Base-by-base conservation (phyloP, 2,888 invertebrate species). In the Actias luna region DNA sequence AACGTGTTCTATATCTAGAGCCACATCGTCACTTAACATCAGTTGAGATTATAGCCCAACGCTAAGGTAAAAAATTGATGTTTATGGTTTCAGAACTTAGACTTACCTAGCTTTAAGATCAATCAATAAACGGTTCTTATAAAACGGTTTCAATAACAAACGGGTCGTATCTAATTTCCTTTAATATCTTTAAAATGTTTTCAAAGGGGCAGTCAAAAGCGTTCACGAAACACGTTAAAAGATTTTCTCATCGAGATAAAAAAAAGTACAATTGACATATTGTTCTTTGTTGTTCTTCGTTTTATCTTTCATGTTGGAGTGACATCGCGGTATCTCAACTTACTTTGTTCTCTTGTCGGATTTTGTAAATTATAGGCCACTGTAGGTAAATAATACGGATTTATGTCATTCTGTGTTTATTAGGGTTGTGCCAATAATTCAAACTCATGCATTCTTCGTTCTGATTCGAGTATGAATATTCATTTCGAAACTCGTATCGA, bases 251-350 rank as follows among this genome's bases (percentile, higher is more conserved):
- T 55, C 29, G 29, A 29, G 29, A 29, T 29, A 29, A 29, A 46
- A 42, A 46, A 55, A 55, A 55, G 29, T 22, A 29, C 55, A 55
- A 55, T 55, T 55, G 55, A 55, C 55, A 50, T 50, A 50, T 50
- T 50, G 55, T 55, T 55, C 55, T 55, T 55, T 55, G 55, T 55
- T 55, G 18, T 55, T 55, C 46, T 55, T 29, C 55, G 55, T 55
- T 50, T 50, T 29, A 55, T 29, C 29, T 55, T 55, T 29, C 55
- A 16, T 55, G 55, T 55, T 22, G 27, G 29, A 29, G 55, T 55
- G 29, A 55, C 55, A 29, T 55, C 29, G 55, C 29, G 55, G 55
- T 55, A 55, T 29, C 29, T 55, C 29, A 29, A n/a, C 55, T 29
- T 27, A 55, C 55, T 55, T 55, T n/a, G 55, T 29, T 55, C 46